These are phyloP conservation scores for Drosophila subobscura DNA, from an alignment of 1,140 invertebrate genomes.

Conservation along the genomic window DNA sequence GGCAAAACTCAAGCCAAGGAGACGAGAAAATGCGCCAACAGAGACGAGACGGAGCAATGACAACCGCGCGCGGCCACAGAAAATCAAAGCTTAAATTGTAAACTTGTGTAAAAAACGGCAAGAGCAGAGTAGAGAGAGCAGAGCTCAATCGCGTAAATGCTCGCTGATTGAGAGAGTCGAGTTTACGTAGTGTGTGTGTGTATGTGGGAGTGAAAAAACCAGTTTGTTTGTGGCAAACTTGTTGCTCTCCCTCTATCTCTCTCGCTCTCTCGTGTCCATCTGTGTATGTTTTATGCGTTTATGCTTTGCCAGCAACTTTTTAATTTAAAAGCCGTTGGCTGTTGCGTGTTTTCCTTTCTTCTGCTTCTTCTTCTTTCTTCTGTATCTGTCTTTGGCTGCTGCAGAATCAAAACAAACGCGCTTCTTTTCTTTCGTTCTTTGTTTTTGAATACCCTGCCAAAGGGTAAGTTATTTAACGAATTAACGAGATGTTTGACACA, in stretches of 20 bases:
- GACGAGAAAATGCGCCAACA: too few species aligned
- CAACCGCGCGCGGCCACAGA: not conserved
- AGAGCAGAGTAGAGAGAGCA: not conserved
- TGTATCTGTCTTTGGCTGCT: constrained; percentile 53
- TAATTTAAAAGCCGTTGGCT: constrained; percentile 65
- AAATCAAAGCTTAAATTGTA: not conserved
- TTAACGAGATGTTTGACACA: too few species aligned
- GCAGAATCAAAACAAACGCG: constrained; percentile 76
- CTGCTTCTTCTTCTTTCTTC: constrained; percentile 29
- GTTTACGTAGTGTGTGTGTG: constrained; percentile 5
- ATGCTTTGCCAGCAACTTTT: constrained; percentile 63
- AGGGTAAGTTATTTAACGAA: too few species aligned
- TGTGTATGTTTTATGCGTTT: constrained; percentile 51
- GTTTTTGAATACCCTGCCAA: constrained; percentile 40
- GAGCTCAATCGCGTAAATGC: constrained; percentile 5
- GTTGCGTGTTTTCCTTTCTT: constrained; percentile 49
- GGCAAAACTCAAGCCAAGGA: too few species aligned
- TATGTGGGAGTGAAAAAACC: constrained; percentile 69
- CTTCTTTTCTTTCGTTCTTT: constrained; percentile 63
- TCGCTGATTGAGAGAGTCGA: not conserved
- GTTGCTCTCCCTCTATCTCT: constrained; percentile 22
- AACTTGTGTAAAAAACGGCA: not conserved
- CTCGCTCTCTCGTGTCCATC: constrained; percentile 1
- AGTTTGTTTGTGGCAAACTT: constrained; percentile 65
- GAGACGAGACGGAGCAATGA: too few species aligned